Conservation (phyloP, 1,140 invertebrate genomes). For the Lysiphlebus fabarum region DNA sequence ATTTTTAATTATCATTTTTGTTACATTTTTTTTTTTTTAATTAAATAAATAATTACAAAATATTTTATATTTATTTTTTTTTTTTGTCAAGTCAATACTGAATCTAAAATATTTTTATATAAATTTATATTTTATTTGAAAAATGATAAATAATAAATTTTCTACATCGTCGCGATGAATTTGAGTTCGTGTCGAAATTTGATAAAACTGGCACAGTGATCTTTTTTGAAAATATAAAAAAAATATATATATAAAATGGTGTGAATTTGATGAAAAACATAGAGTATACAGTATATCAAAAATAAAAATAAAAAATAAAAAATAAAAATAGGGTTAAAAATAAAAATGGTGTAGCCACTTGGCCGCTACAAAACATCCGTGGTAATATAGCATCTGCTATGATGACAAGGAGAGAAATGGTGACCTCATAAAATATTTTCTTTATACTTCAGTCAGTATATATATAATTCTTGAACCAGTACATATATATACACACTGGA, state of each 20-base stretch:
- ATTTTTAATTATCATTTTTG: no score
- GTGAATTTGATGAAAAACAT: slow-evolving; percentile 9
- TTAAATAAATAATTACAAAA: no score
- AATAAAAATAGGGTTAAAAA: neutral
- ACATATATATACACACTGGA: neutral
- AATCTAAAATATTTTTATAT: no score
- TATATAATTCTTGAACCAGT: slow-evolving; percentile 8
- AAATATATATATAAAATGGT: neutral
- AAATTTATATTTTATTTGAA: no score
- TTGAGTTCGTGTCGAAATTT: slow-evolving; percentile 1
- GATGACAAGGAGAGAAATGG: slow-evolving; percentile 6
- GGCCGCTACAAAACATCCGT: slow-evolving; percentile 1
- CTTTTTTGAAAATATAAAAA: slow-evolving; percentile 10
- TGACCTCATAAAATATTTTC: slow-evolving; percentile 27
- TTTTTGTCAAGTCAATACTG: slow-evolving; percentile 2
- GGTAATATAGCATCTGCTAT: neutral
- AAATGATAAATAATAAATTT: slow-evolving; percentile 20
- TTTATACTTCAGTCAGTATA: slow-evolving; percentile 3
- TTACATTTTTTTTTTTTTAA: neutral
- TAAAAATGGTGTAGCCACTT: neutral
- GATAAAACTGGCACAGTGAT: neutral
- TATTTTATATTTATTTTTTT: no score
- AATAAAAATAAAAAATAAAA: neutral
- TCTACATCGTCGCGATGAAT: slow-evolving; percentile 9
- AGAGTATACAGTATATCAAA: neutral